These are phyloP conservation scores for Frankliniella fusca DNA, from an alignment of 2,888 invertebrate species.

Conservation along the genomic window DNA sequence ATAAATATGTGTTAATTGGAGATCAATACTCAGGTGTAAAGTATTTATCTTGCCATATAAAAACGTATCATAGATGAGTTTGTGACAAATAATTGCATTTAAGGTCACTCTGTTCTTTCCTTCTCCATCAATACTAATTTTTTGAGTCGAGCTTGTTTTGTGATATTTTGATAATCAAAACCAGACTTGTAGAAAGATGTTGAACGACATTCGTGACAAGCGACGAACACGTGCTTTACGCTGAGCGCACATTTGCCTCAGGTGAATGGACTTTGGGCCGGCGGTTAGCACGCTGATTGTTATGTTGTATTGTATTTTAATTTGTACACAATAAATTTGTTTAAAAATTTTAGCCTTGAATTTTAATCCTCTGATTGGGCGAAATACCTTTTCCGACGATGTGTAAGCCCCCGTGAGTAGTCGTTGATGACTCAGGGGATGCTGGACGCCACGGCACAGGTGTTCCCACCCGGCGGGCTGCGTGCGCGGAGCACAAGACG, in stretches of 20 bases:
- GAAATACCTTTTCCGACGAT: too few relatives aligned
- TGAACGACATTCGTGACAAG: neutral
- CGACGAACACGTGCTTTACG: neutral
- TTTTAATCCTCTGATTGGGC: too few relatives aligned
- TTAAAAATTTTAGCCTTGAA: neutral
- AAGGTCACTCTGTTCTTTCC: neutral
- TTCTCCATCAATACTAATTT: neutral
- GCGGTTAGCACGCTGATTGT: neutral
- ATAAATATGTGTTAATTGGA: neutral
- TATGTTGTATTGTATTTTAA: neutral
- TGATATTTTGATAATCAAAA: conserved; percentile 23
- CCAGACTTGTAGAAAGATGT: neutral
- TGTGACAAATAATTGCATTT: neutral
- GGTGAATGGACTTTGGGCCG: neutral
- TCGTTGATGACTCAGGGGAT: neutral
- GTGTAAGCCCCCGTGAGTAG: neutral
- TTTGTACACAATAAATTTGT: conserved; percentile 26
- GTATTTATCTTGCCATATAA: neutral
- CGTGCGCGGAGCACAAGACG: neutral
- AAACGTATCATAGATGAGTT: neutral
- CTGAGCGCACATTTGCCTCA: neutral
- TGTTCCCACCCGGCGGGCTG: neutral
- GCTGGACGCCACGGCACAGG: neutral
- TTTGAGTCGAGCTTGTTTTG: neutral
- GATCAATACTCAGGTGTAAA: neutral